phyloP scores from a whole-genome alignment of 92 coral and sea anemone genomes.

The Paragorgia papillata region DNA sequence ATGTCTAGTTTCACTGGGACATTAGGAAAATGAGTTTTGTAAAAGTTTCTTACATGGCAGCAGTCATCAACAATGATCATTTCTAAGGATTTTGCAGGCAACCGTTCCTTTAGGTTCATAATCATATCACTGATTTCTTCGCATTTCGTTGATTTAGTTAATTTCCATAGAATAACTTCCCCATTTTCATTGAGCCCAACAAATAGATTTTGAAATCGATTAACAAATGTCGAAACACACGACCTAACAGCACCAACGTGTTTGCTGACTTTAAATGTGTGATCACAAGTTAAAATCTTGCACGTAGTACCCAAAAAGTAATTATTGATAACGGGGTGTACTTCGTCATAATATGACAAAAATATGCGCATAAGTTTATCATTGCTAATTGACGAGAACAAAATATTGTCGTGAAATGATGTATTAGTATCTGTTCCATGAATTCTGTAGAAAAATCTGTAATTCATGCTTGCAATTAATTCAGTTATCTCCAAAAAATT shows the following conservation, averaged over 20 bases:
- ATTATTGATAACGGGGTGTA: constrained; percentile 9
- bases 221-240: constrained; percentile 48
- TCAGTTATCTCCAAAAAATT: too few relatives aligned
- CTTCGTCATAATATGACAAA: constrained; percentile 48
- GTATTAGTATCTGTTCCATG: neutral
- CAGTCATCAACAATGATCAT: constrained; percentile 67
- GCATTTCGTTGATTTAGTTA: constrained; percentile 57
- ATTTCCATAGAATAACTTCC: constrained; percentile 56
- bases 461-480: constrained; percentile 50
- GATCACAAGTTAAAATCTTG: too few relatives aligned
- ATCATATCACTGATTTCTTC: constrained; percentile 55
- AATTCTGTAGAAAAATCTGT: constrained; percentile 28
- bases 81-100: constrained; percentile 29
- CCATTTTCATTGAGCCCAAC: constrained; percentile 66
- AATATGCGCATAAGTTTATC: constrained; percentile 62
- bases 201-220: constrained; percentile 67
- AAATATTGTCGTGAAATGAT: constrained; percentile 41
- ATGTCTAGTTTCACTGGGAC: constrained; percentile 51
- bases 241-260: constrained; percentile 55
- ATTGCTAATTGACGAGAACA: constrained; percentile 58
- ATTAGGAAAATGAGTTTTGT: constrained; percentile 40
- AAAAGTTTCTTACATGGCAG: constrained; percentile 45
- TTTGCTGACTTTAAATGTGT: constrained; percentile 72
- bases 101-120: constrained; percentile 43
- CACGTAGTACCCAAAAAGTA: constrained; percentile 46